Conservation (phyloP, 2,888 invertebrate species). For the Beris chalybata region DNA sequence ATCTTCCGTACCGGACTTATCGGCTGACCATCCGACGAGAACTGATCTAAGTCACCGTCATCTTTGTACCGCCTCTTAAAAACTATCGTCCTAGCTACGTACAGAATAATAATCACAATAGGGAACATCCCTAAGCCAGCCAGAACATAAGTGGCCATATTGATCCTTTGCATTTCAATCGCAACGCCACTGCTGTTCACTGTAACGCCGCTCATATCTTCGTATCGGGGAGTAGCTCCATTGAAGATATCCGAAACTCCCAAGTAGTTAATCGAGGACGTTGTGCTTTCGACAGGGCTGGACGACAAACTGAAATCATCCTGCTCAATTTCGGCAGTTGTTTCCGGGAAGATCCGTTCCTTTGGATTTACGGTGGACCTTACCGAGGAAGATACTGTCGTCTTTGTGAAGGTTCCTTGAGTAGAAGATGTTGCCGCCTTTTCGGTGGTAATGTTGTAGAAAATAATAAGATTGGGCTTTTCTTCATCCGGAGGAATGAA, state of each 20-base stretch:
- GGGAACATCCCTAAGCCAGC: constrained; percentile 65
- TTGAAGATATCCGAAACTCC: constrained; percentile 39
- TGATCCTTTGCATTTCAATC: constrained; percentile 63
- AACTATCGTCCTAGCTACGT: constrained; percentile 61
- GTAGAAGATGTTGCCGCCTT: constrained; percentile 36
- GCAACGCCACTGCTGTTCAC: constrained; percentile 59
- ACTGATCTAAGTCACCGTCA: constrained; percentile 65
- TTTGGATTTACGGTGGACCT: constrained; percentile 51
- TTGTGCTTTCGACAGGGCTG: neutral
- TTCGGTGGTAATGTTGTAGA: constrained; percentile 54
- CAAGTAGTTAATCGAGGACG: constrained; percentile 5
- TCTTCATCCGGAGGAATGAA: constrained; percentile 41
- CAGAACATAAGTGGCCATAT: constrained; percentile 64
- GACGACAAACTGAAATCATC: constrained; percentile 14
- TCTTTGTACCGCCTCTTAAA: constrained; percentile 55
- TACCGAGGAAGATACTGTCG: constrained; percentile 58
- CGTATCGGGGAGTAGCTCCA: constrained; percentile 42
- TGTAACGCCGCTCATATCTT: constrained; percentile 27
- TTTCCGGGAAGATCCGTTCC: constrained; percentile 1
- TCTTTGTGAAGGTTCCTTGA: constrained; percentile 54
- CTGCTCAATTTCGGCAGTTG: constrained; percentile 39
- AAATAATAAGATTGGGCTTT: constrained; percentile 51
- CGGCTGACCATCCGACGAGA: constrained; percentile 61
- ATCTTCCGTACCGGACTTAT: constrained; percentile 56
- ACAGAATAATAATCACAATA: constrained; percentile 61